Conservation (phyloP, 1,140 invertebrate species). For the Pogonognathellus flavescens region DNA sequence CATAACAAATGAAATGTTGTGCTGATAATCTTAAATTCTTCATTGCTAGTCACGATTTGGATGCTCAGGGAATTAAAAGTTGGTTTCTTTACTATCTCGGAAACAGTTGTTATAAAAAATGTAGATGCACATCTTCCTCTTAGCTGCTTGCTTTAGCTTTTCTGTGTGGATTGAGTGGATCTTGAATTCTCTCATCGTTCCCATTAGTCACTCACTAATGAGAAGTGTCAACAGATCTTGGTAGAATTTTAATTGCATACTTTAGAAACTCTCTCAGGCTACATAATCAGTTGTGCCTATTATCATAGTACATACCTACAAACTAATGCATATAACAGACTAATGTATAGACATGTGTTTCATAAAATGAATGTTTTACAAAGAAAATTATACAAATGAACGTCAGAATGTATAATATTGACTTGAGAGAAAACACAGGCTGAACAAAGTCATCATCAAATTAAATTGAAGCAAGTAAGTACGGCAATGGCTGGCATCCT, state of each 20-base stretch:
- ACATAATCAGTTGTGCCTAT: neutral
- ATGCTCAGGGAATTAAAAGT: no score
- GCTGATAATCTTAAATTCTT: no score
- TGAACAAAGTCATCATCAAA: neutral
- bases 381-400: neutral
- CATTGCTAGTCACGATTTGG: no score
- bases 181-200: no score
- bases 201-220: neutral
- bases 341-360: neutral
- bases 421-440: neutral
- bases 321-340: neutral
- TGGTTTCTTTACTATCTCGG: no score
- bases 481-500: neutral
- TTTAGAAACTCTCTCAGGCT: neutral
- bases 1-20: no score
- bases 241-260: conserved; percentile 15
- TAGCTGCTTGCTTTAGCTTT: no score
- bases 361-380: neutral
- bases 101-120: no score
- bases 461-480: neutral
- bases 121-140: no score
- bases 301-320: neutral
- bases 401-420: neutral
- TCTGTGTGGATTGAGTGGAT: no score
- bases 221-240: conserved; percentile 12